Conservation (phyloP, 2,797 vertebrate genomes). For the Peromyscus eremicus region DNA sequence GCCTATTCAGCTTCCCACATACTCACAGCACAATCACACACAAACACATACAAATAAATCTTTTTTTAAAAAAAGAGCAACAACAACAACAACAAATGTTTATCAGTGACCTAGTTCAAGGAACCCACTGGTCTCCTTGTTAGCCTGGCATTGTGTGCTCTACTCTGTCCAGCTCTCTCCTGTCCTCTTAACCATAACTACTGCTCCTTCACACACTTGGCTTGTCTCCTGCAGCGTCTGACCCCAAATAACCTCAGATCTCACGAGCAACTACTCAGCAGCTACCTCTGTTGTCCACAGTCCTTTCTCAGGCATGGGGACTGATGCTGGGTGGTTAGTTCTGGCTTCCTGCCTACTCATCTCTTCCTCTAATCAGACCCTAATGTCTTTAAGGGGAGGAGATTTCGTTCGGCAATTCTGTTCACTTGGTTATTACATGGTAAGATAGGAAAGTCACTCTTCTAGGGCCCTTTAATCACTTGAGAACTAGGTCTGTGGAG, state of each 20-base stretch:
- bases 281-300: neutral
- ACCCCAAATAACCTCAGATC: neutral
- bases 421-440: neutral
- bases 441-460: neutral
- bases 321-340: neutral
- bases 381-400: neutral
- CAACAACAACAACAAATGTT: constrained; percentile 3
- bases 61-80: neutral
- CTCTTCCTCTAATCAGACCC: neutral
- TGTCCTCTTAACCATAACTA: neutral
- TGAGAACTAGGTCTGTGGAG: neutral
- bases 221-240: neutral
- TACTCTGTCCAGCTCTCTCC: neutral
- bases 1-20: neutral
- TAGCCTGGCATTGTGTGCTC: neutral
- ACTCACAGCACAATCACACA: neutral
- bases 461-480: neutral
- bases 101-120: neutral
- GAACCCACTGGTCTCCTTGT: neutral
- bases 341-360: neutral
- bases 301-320: neutral
- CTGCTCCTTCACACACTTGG: neutral
- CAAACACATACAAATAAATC: neutral
- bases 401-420: neutral
- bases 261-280: neutral